phyloP scores from a whole-genome alignment of 2,797 vertebrate species.

The Liparis tanakae region DNA sequence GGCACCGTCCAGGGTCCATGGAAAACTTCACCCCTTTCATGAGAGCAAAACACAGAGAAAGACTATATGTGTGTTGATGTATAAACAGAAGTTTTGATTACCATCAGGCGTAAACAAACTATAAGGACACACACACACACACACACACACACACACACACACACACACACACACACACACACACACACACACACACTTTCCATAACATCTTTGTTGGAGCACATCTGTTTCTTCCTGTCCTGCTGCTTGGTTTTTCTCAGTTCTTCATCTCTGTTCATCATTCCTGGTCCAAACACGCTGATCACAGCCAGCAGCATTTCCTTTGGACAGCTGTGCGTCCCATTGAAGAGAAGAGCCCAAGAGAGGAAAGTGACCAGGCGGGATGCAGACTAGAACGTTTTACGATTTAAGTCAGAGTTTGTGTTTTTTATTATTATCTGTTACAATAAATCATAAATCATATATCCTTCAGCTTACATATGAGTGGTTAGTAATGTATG shows the following conservation, averaged over 20 bases:
- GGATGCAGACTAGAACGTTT: slow-evolving; percentile 14
- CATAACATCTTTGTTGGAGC: slow-evolving; percentile 71
- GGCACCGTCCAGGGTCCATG: slow-evolving; percentile 46
- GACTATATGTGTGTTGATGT: slow-evolving; percentile 47
- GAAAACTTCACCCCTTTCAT: slow-evolving; percentile 37
- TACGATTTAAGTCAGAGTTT: background rate
- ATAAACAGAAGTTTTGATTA: slow-evolving; percentile 69
- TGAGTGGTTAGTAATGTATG: background rate
- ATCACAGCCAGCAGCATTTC: slow-evolving; percentile 58
- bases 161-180: slow-evolving; percentile 15
- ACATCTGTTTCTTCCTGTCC: slow-evolving; percentile 81
- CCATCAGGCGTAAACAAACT: slow-evolving; percentile 40
- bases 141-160: slow-evolving; percentile 9
- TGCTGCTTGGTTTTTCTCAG: slow-evolving; percentile 62
- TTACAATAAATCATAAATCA: background rate
- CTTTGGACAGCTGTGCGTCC: slow-evolving; percentile 67
- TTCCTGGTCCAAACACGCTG: slow-evolving; percentile 62
- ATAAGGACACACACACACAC: slow-evolving; percentile 16
- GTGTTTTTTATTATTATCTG: background rate
- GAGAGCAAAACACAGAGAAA: slow-evolving; percentile 40
- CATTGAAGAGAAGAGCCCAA: slow-evolving; percentile 57
- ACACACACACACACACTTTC: slow-evolving; percentile 54
- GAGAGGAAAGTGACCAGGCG: slow-evolving; percentile 12
- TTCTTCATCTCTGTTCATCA: slow-evolving; percentile 56
- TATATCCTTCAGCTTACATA: background rate